Percentiles rank a stretch among this genome's conserved stretches.
Conservation (phyloP, 2,888 invertebrate species). For the Phlogophora meticulosa region DNA sequence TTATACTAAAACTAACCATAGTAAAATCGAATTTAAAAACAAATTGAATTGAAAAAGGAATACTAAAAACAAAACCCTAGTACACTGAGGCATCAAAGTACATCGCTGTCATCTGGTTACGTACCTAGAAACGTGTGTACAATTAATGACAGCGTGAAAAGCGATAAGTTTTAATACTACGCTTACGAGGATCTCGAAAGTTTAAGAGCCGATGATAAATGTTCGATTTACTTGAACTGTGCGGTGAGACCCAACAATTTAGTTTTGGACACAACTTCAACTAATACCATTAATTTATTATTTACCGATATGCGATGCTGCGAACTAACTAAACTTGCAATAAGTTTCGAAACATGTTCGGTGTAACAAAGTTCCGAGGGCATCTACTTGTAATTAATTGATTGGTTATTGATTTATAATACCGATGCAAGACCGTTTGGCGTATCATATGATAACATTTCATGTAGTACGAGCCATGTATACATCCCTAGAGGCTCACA, state of each 20-base stretch:
- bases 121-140: no score
- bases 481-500: neutral
- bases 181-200: constrained; percentile 24
- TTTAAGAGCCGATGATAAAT: constrained; percentile 44
- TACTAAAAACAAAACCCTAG: no score
- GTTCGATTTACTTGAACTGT: constrained; percentile 39
- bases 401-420: constrained; percentile 41
- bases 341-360: constrained; percentile 49
- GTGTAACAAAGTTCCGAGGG: constrained; percentile 46
- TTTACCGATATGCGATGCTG: constrained; percentile 50
- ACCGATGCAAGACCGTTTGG: constrained; percentile 5
- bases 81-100: no score
- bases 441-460: constrained; percentile 3
- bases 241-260: constrained; percentile 33
- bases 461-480: constrained; percentile 1
- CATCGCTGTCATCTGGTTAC: no score
- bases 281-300: constrained; percentile 54
- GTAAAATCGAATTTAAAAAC: no score
- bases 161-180: constrained; percentile 11
- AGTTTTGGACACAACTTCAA: constrained; percentile 46
- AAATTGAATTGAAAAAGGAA: no score
- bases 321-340: constrained; percentile 52
- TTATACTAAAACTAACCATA: no score
- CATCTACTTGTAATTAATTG: constrained; percentile 48
- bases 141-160: constrained; percentile 14